Evolutionary conservation across 2,797 vertebrate genomes (phyloP).

Genomic region (Sebastes alutus): DNA sequence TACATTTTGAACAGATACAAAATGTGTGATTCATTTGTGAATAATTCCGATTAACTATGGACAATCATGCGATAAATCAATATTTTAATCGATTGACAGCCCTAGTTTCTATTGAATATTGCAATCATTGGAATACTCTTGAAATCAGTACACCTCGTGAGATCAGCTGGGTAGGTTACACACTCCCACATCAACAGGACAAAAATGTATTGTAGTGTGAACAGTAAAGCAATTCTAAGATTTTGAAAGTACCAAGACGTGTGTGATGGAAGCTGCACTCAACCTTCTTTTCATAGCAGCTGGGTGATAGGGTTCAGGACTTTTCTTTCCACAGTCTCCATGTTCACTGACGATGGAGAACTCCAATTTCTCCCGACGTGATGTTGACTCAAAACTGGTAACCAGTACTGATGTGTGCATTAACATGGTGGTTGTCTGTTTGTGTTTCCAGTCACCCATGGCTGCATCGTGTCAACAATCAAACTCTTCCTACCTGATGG

Average conservation of each 20-base stretch:
- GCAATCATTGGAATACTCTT: no score
- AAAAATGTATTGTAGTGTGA: rapidly evolving
- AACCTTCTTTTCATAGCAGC: not conserved
- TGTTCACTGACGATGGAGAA: not conserved
- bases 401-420: not conserved
- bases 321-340: not conserved
- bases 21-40: no score
- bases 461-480: constrained; percentile 98
- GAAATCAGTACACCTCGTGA: no score
- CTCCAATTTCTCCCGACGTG: not conserved
- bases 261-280: not conserved
- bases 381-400: not conserved
- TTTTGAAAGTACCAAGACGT: not conserved
- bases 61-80: no score
- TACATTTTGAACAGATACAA: no score
- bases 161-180: no score
- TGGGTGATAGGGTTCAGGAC: not conserved
- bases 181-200: not conserved
- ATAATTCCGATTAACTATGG: no score
- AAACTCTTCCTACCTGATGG: constrained; percentile 99
- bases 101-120: no score
- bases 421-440: constrained; percentile 17
- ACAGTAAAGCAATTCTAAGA: not conserved
- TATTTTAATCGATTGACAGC: no score
- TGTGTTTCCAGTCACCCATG: constrained; percentile 94